These are phyloP conservation scores for Acronicta aceris DNA, from an alignment of 2,888 invertebrate genomes.

Conservation along the genomic window DNA sequence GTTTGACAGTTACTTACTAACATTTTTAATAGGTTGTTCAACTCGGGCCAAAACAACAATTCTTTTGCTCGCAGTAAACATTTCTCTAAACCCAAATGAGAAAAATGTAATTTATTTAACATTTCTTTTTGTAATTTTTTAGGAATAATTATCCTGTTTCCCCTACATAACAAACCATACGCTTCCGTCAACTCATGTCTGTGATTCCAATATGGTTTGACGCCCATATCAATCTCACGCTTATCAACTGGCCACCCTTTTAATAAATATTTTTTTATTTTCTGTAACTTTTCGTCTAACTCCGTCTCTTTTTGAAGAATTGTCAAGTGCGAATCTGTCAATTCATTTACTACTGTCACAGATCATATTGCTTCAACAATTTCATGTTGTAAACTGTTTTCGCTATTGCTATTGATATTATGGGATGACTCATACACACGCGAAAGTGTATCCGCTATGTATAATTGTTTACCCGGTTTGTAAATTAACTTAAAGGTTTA, in stretches of 20 bases:
- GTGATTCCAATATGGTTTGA: slow-evolving; percentile 22
- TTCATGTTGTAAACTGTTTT: neutral
- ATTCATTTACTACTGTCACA: slow-evolving; percentile 10
- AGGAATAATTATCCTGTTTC: slow-evolving; percentile 35
- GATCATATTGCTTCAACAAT: slow-evolving; percentile 11
- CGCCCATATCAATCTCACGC: neutral
- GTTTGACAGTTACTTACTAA: slow-evolving; percentile 36
- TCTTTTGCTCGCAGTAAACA: slow-evolving; percentile 38
- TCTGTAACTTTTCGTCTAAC: slow-evolving; percentile 16
- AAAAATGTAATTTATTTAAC: slow-evolving; percentile 34
- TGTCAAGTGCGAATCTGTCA: slow-evolving; percentile 34
- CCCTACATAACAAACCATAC: slow-evolving; percentile 40
- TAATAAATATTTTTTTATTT: slow-evolving; percentile 5
- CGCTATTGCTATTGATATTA: neutral
- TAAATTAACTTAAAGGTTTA: slow-evolving; percentile 42
- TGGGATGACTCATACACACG: slow-evolving; percentile 1
- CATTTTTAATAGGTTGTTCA: slow-evolving; percentile 34
- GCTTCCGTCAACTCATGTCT: slow-evolving; percentile 27
- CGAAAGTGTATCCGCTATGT: slow-evolving; percentile 50
- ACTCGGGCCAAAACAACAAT: slow-evolving; percentile 47
- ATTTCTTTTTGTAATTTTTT: slow-evolving; percentile 25
- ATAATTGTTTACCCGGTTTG: slow-evolving; percentile 45
- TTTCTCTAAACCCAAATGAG: slow-evolving; percentile 46
- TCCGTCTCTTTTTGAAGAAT: slow-evolving; percentile 24
- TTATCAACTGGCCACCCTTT: slow-evolving; percentile 4